Percentiles rank a stretch among this genome's conserved stretches.
These are phyloP conservation scores for Siniperca chuatsi DNA, from an alignment of 2,113 vertebrate genomes.

Conservation along the genomic window DNA sequence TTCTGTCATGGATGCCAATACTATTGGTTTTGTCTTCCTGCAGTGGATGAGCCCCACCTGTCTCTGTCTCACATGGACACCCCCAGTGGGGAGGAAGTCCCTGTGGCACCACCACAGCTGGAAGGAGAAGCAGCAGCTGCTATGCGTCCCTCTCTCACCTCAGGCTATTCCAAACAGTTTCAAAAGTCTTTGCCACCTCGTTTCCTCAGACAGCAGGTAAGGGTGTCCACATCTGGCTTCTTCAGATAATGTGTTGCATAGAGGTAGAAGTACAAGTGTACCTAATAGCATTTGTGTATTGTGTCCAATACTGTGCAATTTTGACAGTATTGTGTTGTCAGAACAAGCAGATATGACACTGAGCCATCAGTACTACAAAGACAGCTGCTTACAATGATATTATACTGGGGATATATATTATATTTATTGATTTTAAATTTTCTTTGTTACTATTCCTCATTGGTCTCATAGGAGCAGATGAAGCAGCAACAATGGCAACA, in stretches of 20 bases:
- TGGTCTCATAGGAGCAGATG: slow-evolving; percentile 90
- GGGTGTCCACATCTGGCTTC: background rate
- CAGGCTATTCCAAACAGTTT: slow-evolving; percentile 98
- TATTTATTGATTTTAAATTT: background rate
- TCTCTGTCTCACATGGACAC: slow-evolving; percentile 77
- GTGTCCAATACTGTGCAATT: too few species aligned
- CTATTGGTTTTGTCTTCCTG: background rate
- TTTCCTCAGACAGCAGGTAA: slow-evolving; percentile 97
- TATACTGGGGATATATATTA: too few species aligned
- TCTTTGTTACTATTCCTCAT: background rate
- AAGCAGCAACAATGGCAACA: slow-evolving; percentile 96
- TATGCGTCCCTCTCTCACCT: slow-evolving; percentile 91
- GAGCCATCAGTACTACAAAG: background rate
- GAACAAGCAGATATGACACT: background rate
- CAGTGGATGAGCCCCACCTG: slow-evolving; percentile 81
- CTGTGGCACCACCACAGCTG: slow-evolving; percentile 82
- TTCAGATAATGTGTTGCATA: background rate
- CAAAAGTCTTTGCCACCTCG: slow-evolving; percentile 97
- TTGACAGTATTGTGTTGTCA: background rate
- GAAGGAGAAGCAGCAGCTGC: slow-evolving; percentile 91
- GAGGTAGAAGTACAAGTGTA: background rate
- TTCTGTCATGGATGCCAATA: background rate
- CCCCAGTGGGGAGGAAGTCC: slow-evolving; percentile 74
- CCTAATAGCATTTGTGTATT: background rate
- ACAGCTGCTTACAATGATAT: background rate